Evolutionary conservation across 2,888 invertebrate genomes (phyloP), one percentile per base, ranked within the genome.

Genomic region (Standfussiana lucernea): DNA sequence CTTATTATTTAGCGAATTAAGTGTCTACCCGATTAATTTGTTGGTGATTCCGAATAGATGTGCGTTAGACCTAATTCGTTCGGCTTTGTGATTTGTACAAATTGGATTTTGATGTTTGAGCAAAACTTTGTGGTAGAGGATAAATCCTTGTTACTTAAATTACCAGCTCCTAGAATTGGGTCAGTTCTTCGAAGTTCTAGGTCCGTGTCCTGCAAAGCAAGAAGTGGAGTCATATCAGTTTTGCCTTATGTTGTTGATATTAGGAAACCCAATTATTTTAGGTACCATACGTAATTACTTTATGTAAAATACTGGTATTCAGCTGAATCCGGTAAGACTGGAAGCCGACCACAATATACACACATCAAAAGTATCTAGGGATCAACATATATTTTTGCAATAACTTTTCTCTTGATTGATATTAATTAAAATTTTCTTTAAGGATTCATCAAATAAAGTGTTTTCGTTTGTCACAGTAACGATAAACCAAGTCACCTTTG

Each of bases 1-100:
- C 79, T 84, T 89, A 79, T 78, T 85, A 86, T 83, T 86, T 84
- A 85, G 81, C 80, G 68, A 79, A 88, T 89, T 89, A 88, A 86
- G 68, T 77, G 79, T 89, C 77, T 84, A 77, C 68, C 56, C 77
- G 50, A 75, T 89, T 85, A 83, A 86, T 86, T 82, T 85, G 72
- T 65, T 74, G 72, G 66, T 75, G 74, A 75, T 82, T 77, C 65
- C 59, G 62, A 45, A 73, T 82, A 78, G 73, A 77, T 74, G 71
- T 84, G 85, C 40, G 75, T 70, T 79, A 77, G 79, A 80, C n/a
- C 64, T 75, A 87, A 87, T 89, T 87, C 6, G 76, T 79, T 81
- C 72, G 75, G 75, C 73, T 81, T 68, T 75, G 66, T 77, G 72
- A 81, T 89, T 80, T 82, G 61, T 68, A 66, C 61, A 72, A 77